Percentiles rank a stretch among this genome's conserved stretches.
These are phyloP conservation scores for Callimorpha dominula DNA, from an alignment of 2,888 invertebrate genomes.

Conservation along the genomic window DNA sequence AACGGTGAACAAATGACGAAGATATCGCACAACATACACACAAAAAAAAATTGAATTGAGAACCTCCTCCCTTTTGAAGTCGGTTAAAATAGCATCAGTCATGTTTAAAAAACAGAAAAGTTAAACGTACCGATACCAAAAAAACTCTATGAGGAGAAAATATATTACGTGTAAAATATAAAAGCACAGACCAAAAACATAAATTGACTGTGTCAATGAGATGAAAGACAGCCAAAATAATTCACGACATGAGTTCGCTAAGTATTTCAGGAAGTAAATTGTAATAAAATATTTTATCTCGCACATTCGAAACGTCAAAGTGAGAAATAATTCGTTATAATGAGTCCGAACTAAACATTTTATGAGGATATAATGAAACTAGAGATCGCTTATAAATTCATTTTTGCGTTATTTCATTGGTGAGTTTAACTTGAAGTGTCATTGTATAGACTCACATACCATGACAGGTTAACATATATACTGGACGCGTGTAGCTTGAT, in stretches of 20 bases:
- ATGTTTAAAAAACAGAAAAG: constrained; percentile 5
- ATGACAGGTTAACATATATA: too few species aligned
- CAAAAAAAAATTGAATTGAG: too few species aligned
- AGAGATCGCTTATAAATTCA: not conserved
- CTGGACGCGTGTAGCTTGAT: too few species aligned
- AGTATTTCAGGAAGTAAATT: constrained; percentile 13
- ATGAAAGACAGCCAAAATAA: constrained; percentile 7
- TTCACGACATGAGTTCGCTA: constrained; percentile 1
- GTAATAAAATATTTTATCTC: constrained; percentile 16
- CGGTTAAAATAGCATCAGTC: not conserved
- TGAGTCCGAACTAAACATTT: constrained; percentile 7
- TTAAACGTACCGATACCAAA: constrained; percentile 4
- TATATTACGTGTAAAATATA: not conserved
- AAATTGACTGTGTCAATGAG: constrained; percentile 17
- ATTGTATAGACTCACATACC: too few species aligned
- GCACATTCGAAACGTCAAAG: constrained; percentile 12
- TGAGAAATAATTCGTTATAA: constrained; percentile 5
- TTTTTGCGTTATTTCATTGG: too few species aligned
- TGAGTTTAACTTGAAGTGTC: too few species aligned
- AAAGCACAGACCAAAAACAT: not conserved
- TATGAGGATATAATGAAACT: constrained; percentile 14
- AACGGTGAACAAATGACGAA: too few species aligned
- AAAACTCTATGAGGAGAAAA: not conserved
- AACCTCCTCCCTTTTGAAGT: too few species aligned
- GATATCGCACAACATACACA: too few species aligned